A percentile compares a stretch with the other conserved stretches of the same genome.
These are phyloP conservation scores for Aquatica leii DNA, from an alignment of 2,888 invertebrate species.

Conservation along the genomic window DNA sequence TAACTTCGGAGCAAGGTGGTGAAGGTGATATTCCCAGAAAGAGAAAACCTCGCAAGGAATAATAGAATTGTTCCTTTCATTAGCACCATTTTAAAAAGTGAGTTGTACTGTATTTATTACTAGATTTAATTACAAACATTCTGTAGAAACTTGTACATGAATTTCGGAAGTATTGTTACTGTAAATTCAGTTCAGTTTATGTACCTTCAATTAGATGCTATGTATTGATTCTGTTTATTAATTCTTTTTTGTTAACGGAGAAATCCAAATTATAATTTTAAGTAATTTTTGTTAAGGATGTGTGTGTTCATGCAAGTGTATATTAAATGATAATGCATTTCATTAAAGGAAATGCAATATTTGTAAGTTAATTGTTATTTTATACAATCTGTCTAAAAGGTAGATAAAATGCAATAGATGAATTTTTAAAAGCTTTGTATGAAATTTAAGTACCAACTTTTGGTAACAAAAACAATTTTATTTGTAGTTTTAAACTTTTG, in stretches of 20 bases:
- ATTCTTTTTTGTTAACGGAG: slow-evolving; percentile 9
- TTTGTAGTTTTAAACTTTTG: slow-evolving; percentile 13
- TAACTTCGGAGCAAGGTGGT: slow-evolving; percentile 38
- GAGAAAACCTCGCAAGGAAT: slow-evolving; percentile 57
- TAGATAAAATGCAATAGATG: too few species aligned
- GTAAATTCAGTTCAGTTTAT: neutral
- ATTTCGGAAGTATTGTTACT: slow-evolving; percentile 9
- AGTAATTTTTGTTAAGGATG: slow-evolving; percentile 18
- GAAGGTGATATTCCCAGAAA: slow-evolving; percentile 54
- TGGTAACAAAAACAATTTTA: neutral
- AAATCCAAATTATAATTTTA: slow-evolving; percentile 7
- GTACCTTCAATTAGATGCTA: slow-evolving; percentile 8
- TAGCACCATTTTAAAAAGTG: slow-evolving; percentile 31
- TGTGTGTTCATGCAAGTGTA: slow-evolving; percentile 15
- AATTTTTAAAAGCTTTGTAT: neutral
- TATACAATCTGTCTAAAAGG: neutral
- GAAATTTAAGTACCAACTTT: neutral
- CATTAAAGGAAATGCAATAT: neutral
- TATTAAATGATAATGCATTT: slow-evolving; percentile 13
- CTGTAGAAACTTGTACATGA: neutral
- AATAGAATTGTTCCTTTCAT: slow-evolving; percentile 32
- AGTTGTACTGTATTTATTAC: slow-evolving; percentile 33
- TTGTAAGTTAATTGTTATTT: slow-evolving; percentile 11
- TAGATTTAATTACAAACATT: slow-evolving; percentile 19
- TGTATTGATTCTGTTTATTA: slow-evolving; percentile 14